Base-by-base conservation (phyloP, 2,113 vertebrate species). In the Cyprinodon tularosa region DNA sequence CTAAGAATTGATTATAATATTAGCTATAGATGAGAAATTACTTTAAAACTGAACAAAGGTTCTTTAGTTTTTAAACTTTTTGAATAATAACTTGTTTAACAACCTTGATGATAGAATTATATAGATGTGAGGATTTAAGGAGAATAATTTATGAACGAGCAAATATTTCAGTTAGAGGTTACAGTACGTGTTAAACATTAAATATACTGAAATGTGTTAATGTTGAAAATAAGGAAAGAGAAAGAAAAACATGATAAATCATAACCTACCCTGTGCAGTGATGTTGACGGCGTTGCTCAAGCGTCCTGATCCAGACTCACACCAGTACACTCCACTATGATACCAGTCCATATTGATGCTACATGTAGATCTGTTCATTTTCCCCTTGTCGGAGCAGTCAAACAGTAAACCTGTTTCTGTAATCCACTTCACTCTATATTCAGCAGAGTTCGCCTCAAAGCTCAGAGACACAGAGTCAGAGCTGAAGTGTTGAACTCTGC, bases 301-400 rank as follows among this genome's bases (percentile, higher is more conserved):
- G 6, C 10, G 17, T 57, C 50, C 50, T n/a, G 50, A 57, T 57
- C 20, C 7, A 57, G 50, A 57, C 17, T 57, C 50, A 57, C 50
- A 57, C 50, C 50, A 57, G 50, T n/a, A 57, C 7, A 57, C 50
- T 57, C 20, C 50, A 57, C 8, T 20, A 29, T 29, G 1, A 29
- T 29, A n/a, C 20, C 17, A 53, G 8, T 2, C 0, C 0, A 1
- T 0, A 2, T 17, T 3, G 5, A 57, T n/a, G 50, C 7, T 57
- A 20, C 50, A 57, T 57, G 20, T 57, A 57, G 50, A 9, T 57
- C 50, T 14, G n/a, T 6, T 57, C 50, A 53, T 53, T 20, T 4
- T 53, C 50, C 50, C 50, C 50, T 20, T 20, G 50, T 0, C 0
- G 3, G 8, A 57, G 17, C 50, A 57, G 50, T 20, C 0, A 8